Percentiles rank a stretch among this genome's conserved stretches.
phyloP scores from a whole-genome alignment of 2,797 vertebrate genomes.

The Dendrocincla tyrannina region DNA sequence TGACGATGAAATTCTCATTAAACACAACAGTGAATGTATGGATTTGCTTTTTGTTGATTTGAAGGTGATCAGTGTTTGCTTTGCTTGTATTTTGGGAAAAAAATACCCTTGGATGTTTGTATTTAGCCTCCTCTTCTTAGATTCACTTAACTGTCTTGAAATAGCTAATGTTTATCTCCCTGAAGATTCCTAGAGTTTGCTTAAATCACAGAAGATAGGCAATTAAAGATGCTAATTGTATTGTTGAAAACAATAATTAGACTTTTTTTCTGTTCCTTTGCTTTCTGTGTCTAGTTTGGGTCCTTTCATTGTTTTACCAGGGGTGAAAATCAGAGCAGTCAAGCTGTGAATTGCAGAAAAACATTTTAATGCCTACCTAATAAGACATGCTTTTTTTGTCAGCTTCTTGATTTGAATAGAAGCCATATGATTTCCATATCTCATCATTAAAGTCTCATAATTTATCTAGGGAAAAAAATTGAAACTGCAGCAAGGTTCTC shows the following conservation, averaged over 20 bases:
- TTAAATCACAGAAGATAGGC: constrained; percentile 24
- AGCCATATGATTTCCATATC: neutral
- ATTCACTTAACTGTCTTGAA: constrained; percentile 24
- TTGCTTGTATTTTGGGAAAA: neutral
- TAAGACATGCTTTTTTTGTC: neutral
- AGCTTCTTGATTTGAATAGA: neutral
- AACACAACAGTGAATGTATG: neutral
- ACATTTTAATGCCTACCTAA: neutral
- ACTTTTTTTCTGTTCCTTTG: neutral
- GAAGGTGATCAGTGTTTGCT: neutral
- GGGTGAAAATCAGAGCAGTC: neutral
- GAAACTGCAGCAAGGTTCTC: neutral
- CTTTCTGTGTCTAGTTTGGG: constrained; percentile 16
- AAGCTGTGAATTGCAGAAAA: neutral
- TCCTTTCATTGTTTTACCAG: neutral
- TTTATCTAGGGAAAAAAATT: neutral
- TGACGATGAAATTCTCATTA: neutral
- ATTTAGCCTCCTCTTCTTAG: neutral
- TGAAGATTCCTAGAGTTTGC: constrained; percentile 4
- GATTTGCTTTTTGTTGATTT: neutral
- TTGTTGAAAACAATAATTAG: constrained; percentile 53
- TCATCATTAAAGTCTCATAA: constrained; percentile 6
- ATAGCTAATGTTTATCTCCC: constrained; percentile 16
- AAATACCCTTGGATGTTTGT: neutral
- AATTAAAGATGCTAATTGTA: constrained; percentile 42